A percentile compares a stretch with the other conserved stretches of the same genome.
phyloP scores from a whole-genome alignment of 2,113 vertebrate genomes.

The Chionodraco myersi region DNA sequence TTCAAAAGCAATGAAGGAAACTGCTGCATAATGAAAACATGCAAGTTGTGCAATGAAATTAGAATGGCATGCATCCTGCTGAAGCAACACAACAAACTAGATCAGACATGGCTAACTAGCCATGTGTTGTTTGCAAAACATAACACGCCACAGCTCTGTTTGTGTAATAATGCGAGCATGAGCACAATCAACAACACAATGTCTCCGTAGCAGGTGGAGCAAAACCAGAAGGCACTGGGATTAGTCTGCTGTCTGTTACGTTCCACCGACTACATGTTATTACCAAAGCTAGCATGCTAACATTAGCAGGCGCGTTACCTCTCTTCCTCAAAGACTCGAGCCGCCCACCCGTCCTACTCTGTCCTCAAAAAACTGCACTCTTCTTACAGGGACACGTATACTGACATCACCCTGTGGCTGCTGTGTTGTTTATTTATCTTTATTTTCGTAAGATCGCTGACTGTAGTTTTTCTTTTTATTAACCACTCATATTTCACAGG shows the following conservation, averaged over 20 bases:
- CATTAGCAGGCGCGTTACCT: slow-evolving; percentile 62
- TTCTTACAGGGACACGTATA: slow-evolving; percentile 23
- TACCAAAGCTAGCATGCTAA: slow-evolving; percentile 59
- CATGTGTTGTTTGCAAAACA: slow-evolving; percentile 62
- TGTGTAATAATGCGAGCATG: not conserved
- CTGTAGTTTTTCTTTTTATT: slow-evolving; percentile 77
- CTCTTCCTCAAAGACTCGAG: slow-evolving; percentile 61
- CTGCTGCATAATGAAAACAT: not conserved
- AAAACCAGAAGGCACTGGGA: too few species aligned
- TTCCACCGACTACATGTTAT: slow-evolving; percentile 28
- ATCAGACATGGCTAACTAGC: slow-evolving; percentile 69
- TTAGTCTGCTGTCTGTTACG: not conserved
- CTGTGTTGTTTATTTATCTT: slow-evolving; percentile 10
- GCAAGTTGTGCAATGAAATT: not conserved
- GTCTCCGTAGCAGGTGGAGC: too few species aligned
- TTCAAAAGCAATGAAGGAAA: slow-evolving; percentile 23
- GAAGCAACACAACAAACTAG: slow-evolving; percentile 61
- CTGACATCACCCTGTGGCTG: not conserved
- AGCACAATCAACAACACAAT: too few species aligned
- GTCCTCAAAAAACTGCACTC: slow-evolving; percentile 18
- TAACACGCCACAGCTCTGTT: not conserved
- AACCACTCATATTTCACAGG: slow-evolving; percentile 89
- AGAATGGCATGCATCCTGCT: not conserved
- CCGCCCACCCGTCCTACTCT: slow-evolving; percentile 43
- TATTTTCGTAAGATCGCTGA: slow-evolving; percentile 19